These are phyloP conservation scores for Drosophila fuyamai DNA, from an alignment of 1,140 invertebrate genomes.

Conservation along the genomic window DNA sequence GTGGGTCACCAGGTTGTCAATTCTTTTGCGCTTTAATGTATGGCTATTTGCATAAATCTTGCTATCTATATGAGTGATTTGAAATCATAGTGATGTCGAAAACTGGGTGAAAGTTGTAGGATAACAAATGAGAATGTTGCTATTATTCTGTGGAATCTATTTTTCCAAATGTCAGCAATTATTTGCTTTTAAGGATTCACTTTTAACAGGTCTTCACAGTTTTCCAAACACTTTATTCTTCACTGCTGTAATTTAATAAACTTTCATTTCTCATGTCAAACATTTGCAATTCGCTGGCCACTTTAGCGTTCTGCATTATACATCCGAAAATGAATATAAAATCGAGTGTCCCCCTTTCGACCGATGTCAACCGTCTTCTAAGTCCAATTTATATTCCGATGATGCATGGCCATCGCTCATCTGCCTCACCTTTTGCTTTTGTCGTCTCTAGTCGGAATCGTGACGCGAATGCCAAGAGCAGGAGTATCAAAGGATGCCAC, in stretches of 20 bases:
- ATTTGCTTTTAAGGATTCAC: conserved; percentile 68
- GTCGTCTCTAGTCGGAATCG: conserved; percentile 62
- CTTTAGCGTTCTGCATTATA: conserved; percentile 17
- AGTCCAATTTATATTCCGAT: conserved; percentile 37
- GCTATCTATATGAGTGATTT: conserved; percentile 50
- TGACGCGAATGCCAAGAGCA: conserved; percentile 60
- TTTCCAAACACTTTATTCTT: conserved; percentile 28
- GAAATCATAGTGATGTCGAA: conserved; percentile 35
- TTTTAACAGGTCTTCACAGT: conserved; percentile 44
- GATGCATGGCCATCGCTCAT: conserved; percentile 64
- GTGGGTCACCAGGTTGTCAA: conserved; percentile 62
- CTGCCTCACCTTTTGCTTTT: conserved; percentile 26
- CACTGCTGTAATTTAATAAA: conserved; percentile 27
- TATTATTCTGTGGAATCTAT: conserved; percentile 32
- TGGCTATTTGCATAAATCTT: conserved; percentile 60
- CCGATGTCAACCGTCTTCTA: conserved; percentile 20
- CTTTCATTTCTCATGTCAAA: conserved; percentile 52
- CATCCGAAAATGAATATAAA: conserved; percentile 42
- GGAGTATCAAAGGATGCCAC: conserved; percentile 51
- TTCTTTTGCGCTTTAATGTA: conserved; percentile 45
- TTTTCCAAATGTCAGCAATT: conserved; percentile 47
- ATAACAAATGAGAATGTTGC: conserved; percentile 56
- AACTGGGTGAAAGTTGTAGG: conserved; percentile 48
- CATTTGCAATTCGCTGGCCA: conserved; percentile 38
- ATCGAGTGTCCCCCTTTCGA: conserved; percentile 38